Evolutionary conservation across 1,140 invertebrate genomes (phyloP).

Genomic region (Myzus persicae): DNA sequence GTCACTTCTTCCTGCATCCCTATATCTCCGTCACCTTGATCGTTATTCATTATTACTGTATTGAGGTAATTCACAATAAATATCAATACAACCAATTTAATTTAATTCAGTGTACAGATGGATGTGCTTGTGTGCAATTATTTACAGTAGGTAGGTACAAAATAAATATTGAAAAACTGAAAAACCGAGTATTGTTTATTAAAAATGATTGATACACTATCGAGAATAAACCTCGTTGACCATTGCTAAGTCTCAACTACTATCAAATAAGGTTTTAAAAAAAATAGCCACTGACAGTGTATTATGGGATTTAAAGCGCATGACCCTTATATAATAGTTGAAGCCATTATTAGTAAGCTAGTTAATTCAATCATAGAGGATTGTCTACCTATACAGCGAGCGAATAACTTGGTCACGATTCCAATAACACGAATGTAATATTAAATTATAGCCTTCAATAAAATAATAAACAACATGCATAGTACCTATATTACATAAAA

Average conservation of each 20-base stretch:
- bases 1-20: not conserved
- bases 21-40: not conserved
- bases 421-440: not conserved
- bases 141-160: too few species aligned
- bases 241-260: not conserved
- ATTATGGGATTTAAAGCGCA: conserved; percentile 66
- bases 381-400: not conserved
- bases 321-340: conserved; percentile 70
- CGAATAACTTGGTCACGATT: not conserved
- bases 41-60: conserved; percentile 62
- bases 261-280: not conserved
- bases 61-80: not conserved
- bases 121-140: too few species aligned
- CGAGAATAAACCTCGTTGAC: not conserved
- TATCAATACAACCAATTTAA: not conserved
- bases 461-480: not conserved
- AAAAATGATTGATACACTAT: not conserved
- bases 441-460: not conserved
- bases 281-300: not conserved
- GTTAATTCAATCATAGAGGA: conserved; percentile 21
- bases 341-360: conserved; percentile 53
- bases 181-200: not conserved
- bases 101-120: not conserved
- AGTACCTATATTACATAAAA: not conserved
- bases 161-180: not conserved